Base-by-base conservation (phyloP, 2,797 vertebrate species). In the Danio jaintianensis region DNA sequence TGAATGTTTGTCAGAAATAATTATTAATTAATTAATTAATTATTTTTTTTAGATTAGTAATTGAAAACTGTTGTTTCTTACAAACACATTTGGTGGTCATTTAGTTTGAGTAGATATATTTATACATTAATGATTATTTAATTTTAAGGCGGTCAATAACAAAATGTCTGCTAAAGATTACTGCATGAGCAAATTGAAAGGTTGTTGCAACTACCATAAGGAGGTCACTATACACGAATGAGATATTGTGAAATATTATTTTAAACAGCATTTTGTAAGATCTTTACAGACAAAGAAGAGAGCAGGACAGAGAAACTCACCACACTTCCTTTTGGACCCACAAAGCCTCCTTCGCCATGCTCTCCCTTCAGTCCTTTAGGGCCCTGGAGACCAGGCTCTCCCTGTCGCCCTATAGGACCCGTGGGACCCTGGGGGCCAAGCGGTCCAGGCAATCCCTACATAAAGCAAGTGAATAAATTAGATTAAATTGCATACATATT, bases 331-430 rank as follows among this genome's bases (percentile, higher is more conserved):
- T 96, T 96, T 0, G 92, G 95, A 78, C 98, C 98, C 0, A 85
- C 90, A 78, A 83, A 78, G 63, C 98, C 98, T 7, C 91, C 86
- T 0, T 6, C 69, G 20, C 98, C 98, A 43, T 72, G 76, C 64
- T 97, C 95, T 7, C 98, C 98, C 87, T 96, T 98, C 86, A 95
- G 90, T 69, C 98, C 98, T 88, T 96, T 98, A 66, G 88, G 92
- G 40, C 98, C 98, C 78, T 96, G 90, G 7, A 98, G 87, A 59
- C 98, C 98, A 5, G 63, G 82, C 63, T 96, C 96, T 0, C 98
- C 98, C 85, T 81, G 87, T 48, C 93, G 84, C 6, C 98, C 98
- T 1, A 86, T 89, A n/a, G 96, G 96, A 4, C 98, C 98, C 8
- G 73, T 85, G 62, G 71, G 83, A 0, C 98, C 98, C 86, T 95